Percentiles rank a stretch among this genome's conserved stretches.
These are phyloP conservation scores for Esox niger DNA, from an alignment of 2,113 vertebrate genomes.

Conservation along the genomic window DNA sequence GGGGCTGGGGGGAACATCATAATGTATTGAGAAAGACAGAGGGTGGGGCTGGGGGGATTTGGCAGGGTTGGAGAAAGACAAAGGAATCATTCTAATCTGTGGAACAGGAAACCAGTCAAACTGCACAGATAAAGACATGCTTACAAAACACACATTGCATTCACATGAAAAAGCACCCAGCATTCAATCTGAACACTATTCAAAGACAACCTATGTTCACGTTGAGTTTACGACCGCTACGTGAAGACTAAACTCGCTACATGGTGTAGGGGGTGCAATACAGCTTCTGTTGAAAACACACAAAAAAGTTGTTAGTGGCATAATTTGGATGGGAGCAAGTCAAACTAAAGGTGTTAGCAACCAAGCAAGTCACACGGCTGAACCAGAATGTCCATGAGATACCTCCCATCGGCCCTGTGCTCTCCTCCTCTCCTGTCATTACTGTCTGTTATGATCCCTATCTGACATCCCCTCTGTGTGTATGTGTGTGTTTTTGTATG, in stretches of 20 bases:
- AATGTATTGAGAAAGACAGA: neutral
- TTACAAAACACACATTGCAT: slow-evolving; percentile 33
- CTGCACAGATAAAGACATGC: slow-evolving; percentile 48
- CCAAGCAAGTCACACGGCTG: slow-evolving; percentile 29
- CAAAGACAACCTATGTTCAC: slow-evolving; percentile 8
- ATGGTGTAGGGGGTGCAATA: slow-evolving; percentile 36
- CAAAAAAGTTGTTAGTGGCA: slow-evolving; percentile 3
- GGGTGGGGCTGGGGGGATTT: slow-evolving; percentile 23
- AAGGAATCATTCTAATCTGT: slow-evolving; percentile 43
- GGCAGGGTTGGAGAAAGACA: slow-evolving; percentile 36
- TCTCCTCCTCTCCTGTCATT: slow-evolving; percentile 39
- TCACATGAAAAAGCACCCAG: slow-evolving; percentile 29
- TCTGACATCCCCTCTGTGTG: neutral
- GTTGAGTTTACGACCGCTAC: neutral
- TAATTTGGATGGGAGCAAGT: slow-evolving; percentile 16
- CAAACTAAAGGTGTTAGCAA: slow-evolving; percentile 30
- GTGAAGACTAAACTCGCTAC: slow-evolving; percentile 36
- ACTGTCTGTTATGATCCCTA: slow-evolving; percentile 50
- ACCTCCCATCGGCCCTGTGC: slow-evolving; percentile 28
- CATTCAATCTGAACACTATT: slow-evolving; percentile 22
- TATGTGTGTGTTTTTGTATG: neutral
- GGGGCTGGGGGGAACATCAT: slow-evolving; percentile 38
- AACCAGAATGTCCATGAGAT: slow-evolving; percentile 23
- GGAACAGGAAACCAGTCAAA: slow-evolving; percentile 45
- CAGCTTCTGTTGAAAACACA: slow-evolving; percentile 1